A percentile compares a stretch with the other conserved stretches of the same genome.
phyloP scores from a whole-genome alignment of 2,113 vertebrate genomes.

The Bagarius yarrelli region DNA sequence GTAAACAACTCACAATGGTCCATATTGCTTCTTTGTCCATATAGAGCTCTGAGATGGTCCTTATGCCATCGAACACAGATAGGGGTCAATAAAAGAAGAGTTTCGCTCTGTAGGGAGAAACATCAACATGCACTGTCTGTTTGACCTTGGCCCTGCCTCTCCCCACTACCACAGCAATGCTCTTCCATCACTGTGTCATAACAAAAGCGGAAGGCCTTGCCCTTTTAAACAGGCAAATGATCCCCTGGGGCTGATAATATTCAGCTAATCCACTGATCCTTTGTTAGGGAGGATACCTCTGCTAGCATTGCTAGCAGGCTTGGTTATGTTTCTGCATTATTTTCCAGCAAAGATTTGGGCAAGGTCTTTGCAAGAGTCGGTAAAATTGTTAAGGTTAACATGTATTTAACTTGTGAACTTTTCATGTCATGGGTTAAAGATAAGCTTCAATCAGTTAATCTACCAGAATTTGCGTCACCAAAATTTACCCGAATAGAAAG shows the following conservation, averaged over 20 bases:
- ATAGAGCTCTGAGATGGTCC: conserved; percentile 21
- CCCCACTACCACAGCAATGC: background rate
- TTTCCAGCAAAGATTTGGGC: background rate
- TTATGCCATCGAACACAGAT: conserved; percentile 10
- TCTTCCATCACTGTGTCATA: conserved; percentile 44
- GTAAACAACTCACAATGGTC: background rate
- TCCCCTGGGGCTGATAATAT: conserved; percentile 68
- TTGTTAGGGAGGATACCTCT: conserved; percentile 27
- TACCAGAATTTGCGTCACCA: too few relatives aligned
- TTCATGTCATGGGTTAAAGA: background rate
- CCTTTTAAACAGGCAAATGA: conserved; percentile 68
- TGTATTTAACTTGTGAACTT: background rate
- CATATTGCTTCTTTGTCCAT: conserved; percentile 26
- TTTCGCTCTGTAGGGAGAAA: conserved; percentile 39
- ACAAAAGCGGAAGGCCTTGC: conserved; percentile 63
- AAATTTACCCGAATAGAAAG: too few relatives aligned
- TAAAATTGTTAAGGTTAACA: background rate
- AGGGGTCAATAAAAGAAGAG: conserved; percentile 40
- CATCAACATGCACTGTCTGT: conserved; percentile 42
- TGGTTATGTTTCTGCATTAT: background rate
- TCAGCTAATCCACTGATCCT: conserved; percentile 75
- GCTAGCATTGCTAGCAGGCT: conserved; percentile 18
- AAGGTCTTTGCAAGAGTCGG: background rate
- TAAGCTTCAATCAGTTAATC: background rate
- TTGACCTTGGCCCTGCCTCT: conserved; percentile 13